These are phyloP conservation scores for Sciurus carolinensis DNA, from an alignment of 2,797 vertebrate genomes.

Conservation along the genomic window DNA sequence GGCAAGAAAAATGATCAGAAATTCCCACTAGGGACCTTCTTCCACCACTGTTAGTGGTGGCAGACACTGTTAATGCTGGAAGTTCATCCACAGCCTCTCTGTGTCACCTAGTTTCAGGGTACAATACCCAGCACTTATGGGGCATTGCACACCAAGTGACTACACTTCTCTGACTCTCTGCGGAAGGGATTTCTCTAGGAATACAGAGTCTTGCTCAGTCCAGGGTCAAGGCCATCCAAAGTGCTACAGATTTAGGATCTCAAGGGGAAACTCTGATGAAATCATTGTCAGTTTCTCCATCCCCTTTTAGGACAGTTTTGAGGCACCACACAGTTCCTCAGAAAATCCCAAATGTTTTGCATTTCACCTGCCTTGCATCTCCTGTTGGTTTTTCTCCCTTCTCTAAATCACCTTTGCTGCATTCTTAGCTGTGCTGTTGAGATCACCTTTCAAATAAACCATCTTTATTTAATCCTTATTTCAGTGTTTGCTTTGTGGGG, in stretches of 20 bases:
- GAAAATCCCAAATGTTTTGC: neutral
- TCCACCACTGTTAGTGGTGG: neutral
- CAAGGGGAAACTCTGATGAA: neutral
- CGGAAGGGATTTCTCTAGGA: neutral
- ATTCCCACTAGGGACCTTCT: neutral
- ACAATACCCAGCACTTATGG: neutral
- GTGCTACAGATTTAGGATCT: neutral
- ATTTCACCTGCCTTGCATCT: neutral
- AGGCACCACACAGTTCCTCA: neutral
- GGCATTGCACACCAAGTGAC: fast-evolving
- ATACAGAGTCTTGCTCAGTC: neutral
- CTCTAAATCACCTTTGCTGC: neutral
- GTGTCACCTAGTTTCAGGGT: neutral
- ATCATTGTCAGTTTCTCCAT: neutral
- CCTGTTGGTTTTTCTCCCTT: neutral
- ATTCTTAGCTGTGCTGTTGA: neutral
- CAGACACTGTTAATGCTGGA: neutral
- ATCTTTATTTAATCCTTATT: neutral
- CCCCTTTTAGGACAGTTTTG: neutral
- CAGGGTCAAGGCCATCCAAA: neutral
- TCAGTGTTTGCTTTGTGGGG: neutral
- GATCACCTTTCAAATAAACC: constrained; percentile 9
- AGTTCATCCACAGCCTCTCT: neutral
- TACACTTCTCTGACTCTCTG: neutral
- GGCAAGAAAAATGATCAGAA: neutral